A percentile compares a stretch with the other conserved stretches of the same genome.
These are phyloP conservation scores for Genyomyrus donnyi DNA, from an alignment of 2,113 vertebrate species.

Conservation along the genomic window DNA sequence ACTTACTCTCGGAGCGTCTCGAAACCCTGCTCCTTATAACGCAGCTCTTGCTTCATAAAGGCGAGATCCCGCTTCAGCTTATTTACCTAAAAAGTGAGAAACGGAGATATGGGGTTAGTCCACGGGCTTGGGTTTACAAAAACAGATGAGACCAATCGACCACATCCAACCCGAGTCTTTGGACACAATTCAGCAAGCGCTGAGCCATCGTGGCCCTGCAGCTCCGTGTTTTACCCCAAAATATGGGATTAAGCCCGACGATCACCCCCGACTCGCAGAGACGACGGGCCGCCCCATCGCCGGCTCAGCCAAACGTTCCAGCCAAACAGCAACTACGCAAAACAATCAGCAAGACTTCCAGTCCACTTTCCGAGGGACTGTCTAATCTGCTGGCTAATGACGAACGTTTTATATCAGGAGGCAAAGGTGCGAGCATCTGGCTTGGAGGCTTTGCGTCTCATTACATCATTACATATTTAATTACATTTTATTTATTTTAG, in stretches of 20 bases:
- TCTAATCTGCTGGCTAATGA: neutral
- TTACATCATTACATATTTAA: neutral
- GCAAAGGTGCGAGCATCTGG: neutral
- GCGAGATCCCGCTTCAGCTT: constrained; percentile 92
- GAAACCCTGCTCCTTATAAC: constrained; percentile 89
- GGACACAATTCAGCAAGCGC: too few relatives aligned
- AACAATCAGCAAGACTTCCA: neutral
- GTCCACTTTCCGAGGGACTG: neutral
- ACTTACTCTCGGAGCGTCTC: constrained; percentile 90
- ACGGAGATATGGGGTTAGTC: neutral
- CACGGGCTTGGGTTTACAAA: neutral
- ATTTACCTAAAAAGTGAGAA: constrained; percentile 68
- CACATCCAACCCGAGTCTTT: neutral
- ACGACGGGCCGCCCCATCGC: neutral
- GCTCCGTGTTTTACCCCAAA: neutral
- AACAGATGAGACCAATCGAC: neutral
- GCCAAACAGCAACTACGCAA: too few relatives aligned
- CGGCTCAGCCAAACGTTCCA: neutral
- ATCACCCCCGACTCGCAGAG: neutral
- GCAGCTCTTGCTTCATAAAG: constrained; percentile 88
- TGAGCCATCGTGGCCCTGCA: too few relatives aligned
- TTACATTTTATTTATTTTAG: neutral
- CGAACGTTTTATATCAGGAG: neutral
- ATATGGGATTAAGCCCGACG: neutral
- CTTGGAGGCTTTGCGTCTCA: neutral